These are phyloP conservation scores for Ceramica pisi DNA, from an alignment of 2,888 invertebrate species.

Conservation along the genomic window DNA sequence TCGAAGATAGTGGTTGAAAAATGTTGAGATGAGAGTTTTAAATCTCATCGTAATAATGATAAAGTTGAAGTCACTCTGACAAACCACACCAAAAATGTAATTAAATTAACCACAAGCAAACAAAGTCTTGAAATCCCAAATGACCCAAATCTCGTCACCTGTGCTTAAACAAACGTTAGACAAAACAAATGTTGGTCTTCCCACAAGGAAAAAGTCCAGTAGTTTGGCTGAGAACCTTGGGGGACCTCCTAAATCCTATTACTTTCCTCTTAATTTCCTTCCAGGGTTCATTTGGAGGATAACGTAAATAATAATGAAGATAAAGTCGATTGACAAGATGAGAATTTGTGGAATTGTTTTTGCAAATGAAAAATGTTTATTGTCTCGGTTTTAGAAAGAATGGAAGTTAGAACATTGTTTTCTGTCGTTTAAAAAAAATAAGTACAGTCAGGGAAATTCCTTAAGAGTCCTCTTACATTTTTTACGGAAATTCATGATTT, in stretches of 20 bases:
- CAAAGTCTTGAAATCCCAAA: slow-evolving; percentile 29
- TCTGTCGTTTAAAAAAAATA: too few species aligned
- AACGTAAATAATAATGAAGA: slow-evolving; percentile 35
- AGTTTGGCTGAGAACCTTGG: slow-evolving; percentile 15
- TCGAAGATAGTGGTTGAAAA: too few species aligned
- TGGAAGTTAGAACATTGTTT: too few species aligned
- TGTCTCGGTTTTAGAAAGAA: neutral
- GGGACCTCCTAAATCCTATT: slow-evolving; percentile 37
- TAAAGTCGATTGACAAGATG: slow-evolving; percentile 22
- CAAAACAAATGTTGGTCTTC: slow-evolving; percentile 57
- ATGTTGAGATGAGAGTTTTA: too few species aligned
- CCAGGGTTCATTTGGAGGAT: slow-evolving; percentile 21
- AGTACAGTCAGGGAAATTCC: too few species aligned
- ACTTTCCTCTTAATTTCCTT: slow-evolving; percentile 49
- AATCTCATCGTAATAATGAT: neutral
- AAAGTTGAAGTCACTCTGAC: neutral
- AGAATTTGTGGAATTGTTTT: slow-evolving; percentile 18
- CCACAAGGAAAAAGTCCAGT: slow-evolving; percentile 33
- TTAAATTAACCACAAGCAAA: slow-evolving; percentile 12
- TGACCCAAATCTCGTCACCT: slow-evolving; percentile 54
- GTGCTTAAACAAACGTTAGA: slow-evolving; percentile 58
- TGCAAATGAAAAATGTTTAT: slow-evolving; percentile 7
- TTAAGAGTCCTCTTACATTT: too few species aligned
- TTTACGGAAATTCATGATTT: too few species aligned
- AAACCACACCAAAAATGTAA: neutral